Conservation (phyloP, 2,797 vertebrate genomes). For the Cheirogaleus major region DNA sequence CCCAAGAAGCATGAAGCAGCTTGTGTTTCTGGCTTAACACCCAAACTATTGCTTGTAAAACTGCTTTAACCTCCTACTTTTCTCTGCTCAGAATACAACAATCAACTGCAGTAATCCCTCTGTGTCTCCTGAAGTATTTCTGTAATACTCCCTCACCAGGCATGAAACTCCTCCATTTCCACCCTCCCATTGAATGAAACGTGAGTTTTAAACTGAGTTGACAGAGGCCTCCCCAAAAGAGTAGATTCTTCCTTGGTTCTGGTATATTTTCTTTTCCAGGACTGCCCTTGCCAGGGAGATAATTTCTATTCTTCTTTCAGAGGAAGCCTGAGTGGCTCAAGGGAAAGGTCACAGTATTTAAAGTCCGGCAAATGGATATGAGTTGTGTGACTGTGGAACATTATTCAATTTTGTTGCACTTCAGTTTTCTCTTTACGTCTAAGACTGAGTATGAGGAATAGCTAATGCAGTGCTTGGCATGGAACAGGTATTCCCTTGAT, state of each 20-base stretch:
- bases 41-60: conserved; percentile 1
- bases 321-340: neutral
- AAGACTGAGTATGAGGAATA: neutral
- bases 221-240: neutral
- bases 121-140: neutral
- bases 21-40: neutral
- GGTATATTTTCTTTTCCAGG: neutral
- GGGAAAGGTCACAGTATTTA: neutral
- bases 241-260: neutral
- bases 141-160: too few relatives aligned
- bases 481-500: neutral
- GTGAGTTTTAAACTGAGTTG: neutral
- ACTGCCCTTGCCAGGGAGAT: neutral
- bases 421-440: neutral
- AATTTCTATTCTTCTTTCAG: neutral
- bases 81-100: neutral
- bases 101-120: neutral
- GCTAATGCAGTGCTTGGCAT: neutral
- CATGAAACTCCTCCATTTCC: fast-evolving
- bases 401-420: neutral
- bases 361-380: neutral
- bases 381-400: neutral
- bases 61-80: neutral
- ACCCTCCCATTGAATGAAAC: neutral
- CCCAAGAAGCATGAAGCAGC: neutral